These are phyloP conservation scores for Apistogramma diplotaenia DNA, from an alignment of 2,113 vertebrate genomes.

Conservation along the genomic window DNA sequence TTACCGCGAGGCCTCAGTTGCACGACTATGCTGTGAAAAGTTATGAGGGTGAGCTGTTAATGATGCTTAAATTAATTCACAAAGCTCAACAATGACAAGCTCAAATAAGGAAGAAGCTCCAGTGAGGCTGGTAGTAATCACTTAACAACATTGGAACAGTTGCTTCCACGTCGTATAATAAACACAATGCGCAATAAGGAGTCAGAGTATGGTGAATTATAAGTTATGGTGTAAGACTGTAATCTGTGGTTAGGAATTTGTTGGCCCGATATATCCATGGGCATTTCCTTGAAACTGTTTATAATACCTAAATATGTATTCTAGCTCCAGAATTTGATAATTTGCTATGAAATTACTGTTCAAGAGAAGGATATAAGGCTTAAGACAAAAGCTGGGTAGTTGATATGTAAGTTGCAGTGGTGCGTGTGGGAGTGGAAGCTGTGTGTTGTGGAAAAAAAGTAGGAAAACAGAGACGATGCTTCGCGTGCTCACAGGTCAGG, in stretches of 20 bases:
- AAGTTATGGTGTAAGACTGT: no score
- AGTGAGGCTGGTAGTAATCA: no score
- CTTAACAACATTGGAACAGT: no score
- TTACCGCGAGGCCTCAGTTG: no score
- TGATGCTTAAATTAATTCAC: not conserved
- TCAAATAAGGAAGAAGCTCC: not conserved
- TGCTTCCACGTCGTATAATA: no score
- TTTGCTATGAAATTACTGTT: not conserved
- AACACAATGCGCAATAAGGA: no score
- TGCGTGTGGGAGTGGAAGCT: conserved; percentile 45
- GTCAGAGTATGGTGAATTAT: no score
- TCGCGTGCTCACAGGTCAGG: conserved; percentile 39
- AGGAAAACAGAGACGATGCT: conserved; percentile 21
- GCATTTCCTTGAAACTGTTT: not conserved
- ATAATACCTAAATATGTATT: not conserved
- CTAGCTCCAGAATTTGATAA: not conserved
- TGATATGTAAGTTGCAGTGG: conserved; percentile 8
- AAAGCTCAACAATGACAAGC: not conserved
- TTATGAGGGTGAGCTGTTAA: not conserved
- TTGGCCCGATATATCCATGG: not conserved
- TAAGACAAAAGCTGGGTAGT: not conserved
- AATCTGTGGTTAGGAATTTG: no score
- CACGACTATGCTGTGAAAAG: not conserved
- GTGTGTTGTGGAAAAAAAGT: conserved; percentile 18
- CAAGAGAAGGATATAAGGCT: not conserved